Evolutionary conservation across 2,113 vertebrate genomes (phyloP).

Genomic region (Laticauda laticaudata): DNA sequence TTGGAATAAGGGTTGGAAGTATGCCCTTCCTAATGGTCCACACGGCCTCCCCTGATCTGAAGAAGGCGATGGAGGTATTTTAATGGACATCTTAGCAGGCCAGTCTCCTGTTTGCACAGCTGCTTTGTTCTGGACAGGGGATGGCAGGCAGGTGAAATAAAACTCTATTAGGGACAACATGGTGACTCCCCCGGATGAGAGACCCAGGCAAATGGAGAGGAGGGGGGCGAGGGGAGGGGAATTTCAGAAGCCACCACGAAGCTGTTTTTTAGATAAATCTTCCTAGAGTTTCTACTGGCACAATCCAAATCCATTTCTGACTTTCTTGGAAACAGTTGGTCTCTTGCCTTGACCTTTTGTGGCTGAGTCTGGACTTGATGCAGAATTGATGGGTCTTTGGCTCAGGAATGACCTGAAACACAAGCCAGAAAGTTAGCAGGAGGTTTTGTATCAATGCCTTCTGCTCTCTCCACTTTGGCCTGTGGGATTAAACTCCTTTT

Average conservation of each 20-base stretch:
- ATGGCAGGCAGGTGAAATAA: neutral
- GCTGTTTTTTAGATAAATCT: neutral
- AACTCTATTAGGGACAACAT: neutral
- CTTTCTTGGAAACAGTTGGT: constrained; percentile 10
- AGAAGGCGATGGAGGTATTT: neutral
- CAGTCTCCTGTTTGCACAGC: neutral
- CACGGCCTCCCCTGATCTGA: neutral
- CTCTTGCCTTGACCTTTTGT: constrained; percentile 1
- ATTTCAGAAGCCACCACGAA: neutral
- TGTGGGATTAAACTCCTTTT: neutral
- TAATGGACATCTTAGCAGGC: neutral
- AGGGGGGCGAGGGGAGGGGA: too few relatives aligned
- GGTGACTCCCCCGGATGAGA: neutral
- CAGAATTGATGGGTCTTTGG: too few relatives aligned
- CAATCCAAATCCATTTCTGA: constrained; percentile 9
- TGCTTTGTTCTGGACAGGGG: neutral
- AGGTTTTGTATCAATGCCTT: neutral
- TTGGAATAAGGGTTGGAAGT: too few relatives aligned
- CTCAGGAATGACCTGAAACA: neutral
- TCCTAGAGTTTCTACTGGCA: neutral
- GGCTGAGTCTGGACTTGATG: neutral
- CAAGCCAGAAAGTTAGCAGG: neutral
- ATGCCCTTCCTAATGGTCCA: too few relatives aligned
- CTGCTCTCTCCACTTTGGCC: neutral
- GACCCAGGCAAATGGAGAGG: fast-evolving